Evolutionary conservation across 2,113 vertebrate genomes (phyloP).

Genomic region (Motacilla alba): DNA sequence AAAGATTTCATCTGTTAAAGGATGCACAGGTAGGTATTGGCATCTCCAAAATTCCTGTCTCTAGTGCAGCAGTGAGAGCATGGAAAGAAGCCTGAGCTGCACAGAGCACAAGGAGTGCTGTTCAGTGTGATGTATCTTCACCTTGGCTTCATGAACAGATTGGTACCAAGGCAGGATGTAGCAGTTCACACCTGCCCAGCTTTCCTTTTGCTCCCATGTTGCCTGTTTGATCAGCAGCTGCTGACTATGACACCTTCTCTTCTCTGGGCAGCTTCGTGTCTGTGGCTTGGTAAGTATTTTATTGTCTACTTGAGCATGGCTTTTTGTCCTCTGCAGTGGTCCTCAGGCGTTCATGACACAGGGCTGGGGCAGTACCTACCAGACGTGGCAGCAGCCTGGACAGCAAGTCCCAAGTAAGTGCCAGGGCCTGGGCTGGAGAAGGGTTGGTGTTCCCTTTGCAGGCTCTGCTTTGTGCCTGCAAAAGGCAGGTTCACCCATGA

Average conservation of each 20-base stretch:
- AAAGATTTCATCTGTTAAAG: neutral
- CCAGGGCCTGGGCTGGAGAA: neutral
- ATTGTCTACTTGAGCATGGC: neutral
- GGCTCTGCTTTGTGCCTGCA: neutral
- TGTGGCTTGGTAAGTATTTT: neutral
- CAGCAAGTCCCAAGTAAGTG: slow-evolving; percentile 93
- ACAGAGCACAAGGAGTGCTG: neutral
- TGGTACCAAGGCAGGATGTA: neutral
- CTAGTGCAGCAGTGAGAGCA: neutral
- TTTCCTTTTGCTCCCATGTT: neutral
- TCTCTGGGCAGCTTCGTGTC: neutral
- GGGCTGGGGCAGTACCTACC: slow-evolving; percentile 94
- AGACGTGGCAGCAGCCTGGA: slow-evolving; percentile 94
- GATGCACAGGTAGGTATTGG: neutral
- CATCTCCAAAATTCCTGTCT: neutral
- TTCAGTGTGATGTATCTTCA: neutral
- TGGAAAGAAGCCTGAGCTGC: neutral
- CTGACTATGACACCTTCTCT: neutral
- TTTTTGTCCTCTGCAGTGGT: slow-evolving; percentile 76
- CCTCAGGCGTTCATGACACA: slow-evolving; percentile 93
- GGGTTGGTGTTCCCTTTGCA: neutral
- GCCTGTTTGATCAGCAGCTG: neutral
- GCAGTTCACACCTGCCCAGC: neutral
- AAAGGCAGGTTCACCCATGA: neutral
- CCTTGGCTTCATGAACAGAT: neutral